Percentiles rank a stretch among this genome's conserved stretches.
phyloP scores from a whole-genome alignment of 2,888 invertebrate species.

The Cheilosia grossa region DNA sequence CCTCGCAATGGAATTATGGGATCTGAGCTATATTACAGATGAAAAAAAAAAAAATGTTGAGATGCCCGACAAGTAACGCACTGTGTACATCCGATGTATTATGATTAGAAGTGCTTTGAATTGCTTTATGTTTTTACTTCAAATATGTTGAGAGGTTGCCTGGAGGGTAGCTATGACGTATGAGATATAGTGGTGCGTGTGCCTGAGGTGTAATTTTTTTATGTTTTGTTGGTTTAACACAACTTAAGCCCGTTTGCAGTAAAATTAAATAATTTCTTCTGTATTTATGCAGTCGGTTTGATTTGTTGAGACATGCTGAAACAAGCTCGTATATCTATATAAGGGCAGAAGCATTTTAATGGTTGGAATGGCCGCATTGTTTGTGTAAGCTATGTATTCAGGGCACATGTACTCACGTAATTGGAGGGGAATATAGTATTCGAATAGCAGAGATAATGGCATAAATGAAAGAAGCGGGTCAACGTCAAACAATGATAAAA shows the following conservation, averaged over 20 bases:
- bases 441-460: no score
- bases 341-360: background rate
- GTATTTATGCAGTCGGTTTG: conserved; percentile 17
- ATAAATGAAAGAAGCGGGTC: no score
- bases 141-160: conserved; percentile 8
- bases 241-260: conserved; percentile 32
- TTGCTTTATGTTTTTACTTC: conserved; percentile 17
- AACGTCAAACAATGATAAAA: no score
- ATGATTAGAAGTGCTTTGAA: conserved; percentile 46
- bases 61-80: conserved; percentile 58
- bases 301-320: conserved; percentile 1
- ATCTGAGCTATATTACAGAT: conserved; percentile 20
- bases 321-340: background rate
- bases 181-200: conserved; percentile 6
- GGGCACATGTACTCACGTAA: conserved; percentile 1
- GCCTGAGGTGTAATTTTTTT: conserved; percentile 16
- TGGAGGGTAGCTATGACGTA: no score
- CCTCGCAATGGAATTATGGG: background rate
- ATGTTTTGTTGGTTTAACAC: background rate
- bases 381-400: conserved; percentile 14
- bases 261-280: conserved; percentile 32
- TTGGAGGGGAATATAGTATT: no score
- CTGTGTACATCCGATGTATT: conserved; percentile 43
- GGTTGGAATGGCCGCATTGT: background rate
- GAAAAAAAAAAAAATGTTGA: conserved; percentile 16